A percentile compares a stretch with the other conserved stretches of the same genome.
Conservation (phyloP, 1,140 invertebrate genomes). For the Zaprionus ghesquierei region DNA sequence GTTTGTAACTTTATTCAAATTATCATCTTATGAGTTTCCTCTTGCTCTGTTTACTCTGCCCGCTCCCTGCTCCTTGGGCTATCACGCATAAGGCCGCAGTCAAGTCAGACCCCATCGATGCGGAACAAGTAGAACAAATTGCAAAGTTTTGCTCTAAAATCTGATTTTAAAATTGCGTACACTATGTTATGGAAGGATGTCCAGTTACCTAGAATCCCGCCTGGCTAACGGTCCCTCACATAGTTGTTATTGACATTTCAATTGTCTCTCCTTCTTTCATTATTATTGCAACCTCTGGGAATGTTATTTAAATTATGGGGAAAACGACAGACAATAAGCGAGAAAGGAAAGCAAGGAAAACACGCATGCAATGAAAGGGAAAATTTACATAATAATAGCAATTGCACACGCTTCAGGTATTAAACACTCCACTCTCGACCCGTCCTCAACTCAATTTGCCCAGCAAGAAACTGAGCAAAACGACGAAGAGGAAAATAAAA, state of each 20-base stretch:
- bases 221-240: not conserved
- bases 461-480: slow-evolving; percentile 44
- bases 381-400: slow-evolving; percentile 80
- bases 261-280: slow-evolving; percentile 53
- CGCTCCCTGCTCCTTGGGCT: not conserved
- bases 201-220: too few species aligned
- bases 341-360: slow-evolving; percentile 1
- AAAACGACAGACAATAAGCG: slow-evolving; percentile 9
- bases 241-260: slow-evolving; percentile 66
- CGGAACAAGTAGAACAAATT: not conserved
- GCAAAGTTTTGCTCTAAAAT: not conserved
- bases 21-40: slow-evolving; percentile 46
- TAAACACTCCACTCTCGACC: slow-evolving; percentile 50
- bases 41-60: slow-evolving; percentile 30
- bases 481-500: not conserved
- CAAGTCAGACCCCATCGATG: not conserved
- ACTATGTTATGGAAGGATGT: too few species aligned
- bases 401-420: slow-evolving; percentile 78
- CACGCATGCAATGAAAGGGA: slow-evolving; percentile 70
- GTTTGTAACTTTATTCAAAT: slow-evolving; percentile 63
- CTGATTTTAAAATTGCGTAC: not conserved
- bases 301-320: slow-evolving; percentile 56
- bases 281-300: slow-evolving; percentile 48
- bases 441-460: slow-evolving; percentile 52
- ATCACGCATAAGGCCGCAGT: not conserved